phyloP scores from a whole-genome alignment of 1,140 invertebrate genomes.

The Camponotus vicinus region DNA sequence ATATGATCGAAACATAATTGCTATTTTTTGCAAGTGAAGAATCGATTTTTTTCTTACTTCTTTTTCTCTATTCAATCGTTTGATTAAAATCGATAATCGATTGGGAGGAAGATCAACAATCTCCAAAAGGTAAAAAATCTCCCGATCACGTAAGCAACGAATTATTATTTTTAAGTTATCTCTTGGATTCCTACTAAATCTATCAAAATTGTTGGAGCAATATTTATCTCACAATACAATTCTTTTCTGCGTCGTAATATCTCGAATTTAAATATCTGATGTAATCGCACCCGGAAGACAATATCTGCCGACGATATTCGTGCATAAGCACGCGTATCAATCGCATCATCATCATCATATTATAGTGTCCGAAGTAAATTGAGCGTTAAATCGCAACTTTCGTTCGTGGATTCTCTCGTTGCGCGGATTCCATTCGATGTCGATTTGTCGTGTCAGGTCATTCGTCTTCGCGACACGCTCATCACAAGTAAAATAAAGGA shows the following conservation, averaged over 20 bases:
- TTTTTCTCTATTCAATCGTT: neutral
- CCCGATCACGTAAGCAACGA: neutral
- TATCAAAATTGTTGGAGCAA: neutral
- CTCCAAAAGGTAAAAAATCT: neutral
- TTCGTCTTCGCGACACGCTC: neutral
- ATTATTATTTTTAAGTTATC: neutral
- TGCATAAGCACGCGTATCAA: neutral
- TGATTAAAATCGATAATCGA: neutral
- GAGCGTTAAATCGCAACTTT: neutral
- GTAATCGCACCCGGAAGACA: constrained; percentile 20
- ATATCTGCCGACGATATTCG: neutral
- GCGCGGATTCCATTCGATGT: neutral
- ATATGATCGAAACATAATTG: neutral
- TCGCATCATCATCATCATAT: neutral
- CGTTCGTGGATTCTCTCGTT: neutral
- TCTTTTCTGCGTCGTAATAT: constrained; percentile 12
- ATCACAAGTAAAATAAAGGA: neutral
- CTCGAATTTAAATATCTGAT: constrained; percentile 40
- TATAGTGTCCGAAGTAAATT: neutral
- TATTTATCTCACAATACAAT: neutral
- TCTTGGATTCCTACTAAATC: neutral
- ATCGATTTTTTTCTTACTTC: neutral
- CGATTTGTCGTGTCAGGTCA: neutral
- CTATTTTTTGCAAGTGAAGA: neutral
- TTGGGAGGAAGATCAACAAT: neutral